These are phyloP conservation scores for Tetranychus cinnabarinus DNA, from an alignment of 1,140 invertebrate genomes.

Conservation along the genomic window DNA sequence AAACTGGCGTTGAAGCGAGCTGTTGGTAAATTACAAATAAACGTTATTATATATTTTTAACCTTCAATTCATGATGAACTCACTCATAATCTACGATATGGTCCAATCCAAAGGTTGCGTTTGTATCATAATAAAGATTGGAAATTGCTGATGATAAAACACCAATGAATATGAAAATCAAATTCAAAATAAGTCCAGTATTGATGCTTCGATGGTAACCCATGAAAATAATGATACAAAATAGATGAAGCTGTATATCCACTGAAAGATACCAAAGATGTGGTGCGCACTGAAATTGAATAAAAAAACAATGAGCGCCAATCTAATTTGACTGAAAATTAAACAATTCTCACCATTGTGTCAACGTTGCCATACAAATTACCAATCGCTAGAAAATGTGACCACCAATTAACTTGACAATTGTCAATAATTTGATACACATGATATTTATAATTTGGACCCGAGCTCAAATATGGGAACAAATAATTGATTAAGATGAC, in stretches of 20 bases:
- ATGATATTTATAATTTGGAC: constrained; percentile 1
- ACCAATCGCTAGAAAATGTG: constrained; percentile 2
- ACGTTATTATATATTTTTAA: neutral
- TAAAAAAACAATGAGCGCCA: no score
- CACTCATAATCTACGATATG: neutral
- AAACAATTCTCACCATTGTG: neutral
- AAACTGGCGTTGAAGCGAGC: constrained; percentile 1
- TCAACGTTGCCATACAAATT: neutral
- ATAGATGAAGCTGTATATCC: constrained; percentile 9
- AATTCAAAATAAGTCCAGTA: neutral
- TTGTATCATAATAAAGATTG: neutral
- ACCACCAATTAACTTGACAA: constrained; percentile 5
- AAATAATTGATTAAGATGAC: constrained; percentile 2
- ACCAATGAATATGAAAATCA: neutral
- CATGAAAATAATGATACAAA: constrained; percentile 4
- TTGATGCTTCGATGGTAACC: neutral
- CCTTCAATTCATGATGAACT: neutral
- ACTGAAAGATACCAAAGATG: constrained; percentile 7
- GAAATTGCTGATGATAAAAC: neutral
- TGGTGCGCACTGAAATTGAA: constrained; percentile 1
- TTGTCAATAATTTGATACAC: neutral
- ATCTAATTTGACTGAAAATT: neutral
- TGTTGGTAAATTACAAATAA: neutral
- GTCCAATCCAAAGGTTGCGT: neutral
- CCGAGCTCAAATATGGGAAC: neutral